Evolutionary conservation across 2,797 vertebrate species (phyloP), one percentile per base, ranked within the genome.

Genomic region (Masticophis lateralis): DNA sequence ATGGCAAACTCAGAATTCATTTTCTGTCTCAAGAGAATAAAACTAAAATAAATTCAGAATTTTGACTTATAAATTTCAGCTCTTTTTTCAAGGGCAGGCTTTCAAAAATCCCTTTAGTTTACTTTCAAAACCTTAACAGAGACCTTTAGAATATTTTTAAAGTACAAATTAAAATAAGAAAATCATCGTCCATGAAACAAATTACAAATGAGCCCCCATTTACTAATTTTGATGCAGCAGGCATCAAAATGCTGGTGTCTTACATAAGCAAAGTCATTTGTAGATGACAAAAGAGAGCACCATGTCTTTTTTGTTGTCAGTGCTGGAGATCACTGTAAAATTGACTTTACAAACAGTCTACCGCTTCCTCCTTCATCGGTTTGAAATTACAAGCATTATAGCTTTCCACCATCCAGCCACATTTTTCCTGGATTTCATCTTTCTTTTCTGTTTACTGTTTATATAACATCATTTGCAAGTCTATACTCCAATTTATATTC

Each of bases 111-210:
- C 13, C 57, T 28, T 32, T 61, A 47, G 20, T 61, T 89, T 86
- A 27, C 16, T 28, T 89, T 60, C 4, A 51, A 66, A 66, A 32
- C 27, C 61, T 18, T 90, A 32, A 89, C 20, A 90, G 51, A 32
- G 18, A 32, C 16, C 51, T 66, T 28, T 22, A 53, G 56, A 59
- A 86, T 66, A 14, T 13, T 27, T 56, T 28, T 10, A 57, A 87
- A 94, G 88, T 47, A 79, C 60, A 94, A 86, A 69, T 92, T 83
- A 94, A 95, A 66, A 90, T 86, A 74, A 14, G 12, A 66, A 69
- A 69, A 37, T 37, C n/a, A 37, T 74, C n/a, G 18, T 32, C n/a
- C 13, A 2, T 43, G 60, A 51, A 89, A 89, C 5, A 18, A 89
- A 89, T 14, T 63, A 27, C 37, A 63, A 88, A 59, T 59, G 55